Base-by-base conservation (phyloP, 1,140 invertebrate species). In the Papilio machaon region DNA sequence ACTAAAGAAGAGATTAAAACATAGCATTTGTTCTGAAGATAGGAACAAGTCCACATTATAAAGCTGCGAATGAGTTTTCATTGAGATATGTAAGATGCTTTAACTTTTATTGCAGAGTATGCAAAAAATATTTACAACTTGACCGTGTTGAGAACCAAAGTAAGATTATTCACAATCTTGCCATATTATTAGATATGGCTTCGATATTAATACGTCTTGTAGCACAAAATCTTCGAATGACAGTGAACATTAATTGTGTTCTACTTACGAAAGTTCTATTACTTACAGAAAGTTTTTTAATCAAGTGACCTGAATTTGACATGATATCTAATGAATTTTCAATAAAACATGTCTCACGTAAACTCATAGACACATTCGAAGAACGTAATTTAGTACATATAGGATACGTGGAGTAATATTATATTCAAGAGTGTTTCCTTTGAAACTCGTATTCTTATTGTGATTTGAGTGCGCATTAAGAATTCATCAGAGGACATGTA, bases 391-490 rank as follows among this genome's bases (percentile, higher is more conserved):
- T 43, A 17, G 13, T 30, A 64, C 38, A 54, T 67, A 70, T 70
- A 70, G 35, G 77, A 58, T 64, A 79, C 77, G 54, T 46, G 77
- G 58, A 60, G 77, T 79, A 79, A 85, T 82, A 84, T 84, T 81
- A 79, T 82, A 85, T 85, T 83, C 81, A 79, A 52, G 74, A 79
- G 83, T 82, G 80, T 85, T 84, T 82, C 82, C 83, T 86, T 89
- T 88, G 86, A 85, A 84, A 84, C 83, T 84, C 64, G 64, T 75
- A 84, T 85, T 90, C 89, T 90, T 89, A 91, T 91, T 91, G 89
- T 89, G 89, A 89, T 89, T 89, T 87, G 87, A 88, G 88, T 87
- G 83, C 82, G 80, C 87, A 89, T 91, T 87, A 91, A 91, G 81
- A 54, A 91, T 91, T 91, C 87, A 91, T 84, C 73, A 83, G 82